Percentiles rank a stretch among this genome's conserved stretches.
These are phyloP conservation scores for Rhingia rostrata DNA, from an alignment of 2,888 invertebrate genomes.

Conservation along the genomic window DNA sequence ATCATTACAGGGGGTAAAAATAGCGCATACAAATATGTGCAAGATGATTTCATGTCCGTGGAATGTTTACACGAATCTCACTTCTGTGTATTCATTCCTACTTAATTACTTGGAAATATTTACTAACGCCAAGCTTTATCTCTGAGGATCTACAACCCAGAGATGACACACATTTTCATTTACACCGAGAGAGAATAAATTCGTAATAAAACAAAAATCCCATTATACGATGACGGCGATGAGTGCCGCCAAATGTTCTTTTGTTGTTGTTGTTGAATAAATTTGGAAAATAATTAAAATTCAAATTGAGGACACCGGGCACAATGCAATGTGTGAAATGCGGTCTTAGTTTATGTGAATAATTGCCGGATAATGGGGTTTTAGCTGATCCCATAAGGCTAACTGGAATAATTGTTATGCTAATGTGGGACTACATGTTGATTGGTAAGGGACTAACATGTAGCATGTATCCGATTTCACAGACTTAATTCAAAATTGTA, in stretches of 20 bases:
- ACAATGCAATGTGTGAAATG: background rate
- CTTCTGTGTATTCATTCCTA: background rate
- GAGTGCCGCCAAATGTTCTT: too few species aligned
- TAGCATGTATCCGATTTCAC: background rate
- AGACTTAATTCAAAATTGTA: background rate
- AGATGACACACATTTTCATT: conserved; percentile 15
- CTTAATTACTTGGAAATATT: background rate
- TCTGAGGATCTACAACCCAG: background rate
- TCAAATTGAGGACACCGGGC: background rate
- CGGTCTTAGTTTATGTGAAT: background rate
- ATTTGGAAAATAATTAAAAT: conserved; percentile 5
- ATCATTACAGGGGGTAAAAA: too few species aligned
- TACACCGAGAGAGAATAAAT: background rate
- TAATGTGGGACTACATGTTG: background rate
- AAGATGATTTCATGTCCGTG: background rate
- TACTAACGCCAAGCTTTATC: background rate
- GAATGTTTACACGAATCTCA: background rate
- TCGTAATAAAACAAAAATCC: background rate
- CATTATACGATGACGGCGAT: background rate
- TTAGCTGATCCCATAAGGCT: background rate
- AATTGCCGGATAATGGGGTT: background rate
- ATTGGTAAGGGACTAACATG: background rate
- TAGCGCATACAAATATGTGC: background rate
- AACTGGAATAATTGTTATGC: background rate
- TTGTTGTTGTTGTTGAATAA: background rate